phyloP scores from a whole-genome alignment of 2,797 vertebrate species.

The Apogon hyalosoma region DNA sequence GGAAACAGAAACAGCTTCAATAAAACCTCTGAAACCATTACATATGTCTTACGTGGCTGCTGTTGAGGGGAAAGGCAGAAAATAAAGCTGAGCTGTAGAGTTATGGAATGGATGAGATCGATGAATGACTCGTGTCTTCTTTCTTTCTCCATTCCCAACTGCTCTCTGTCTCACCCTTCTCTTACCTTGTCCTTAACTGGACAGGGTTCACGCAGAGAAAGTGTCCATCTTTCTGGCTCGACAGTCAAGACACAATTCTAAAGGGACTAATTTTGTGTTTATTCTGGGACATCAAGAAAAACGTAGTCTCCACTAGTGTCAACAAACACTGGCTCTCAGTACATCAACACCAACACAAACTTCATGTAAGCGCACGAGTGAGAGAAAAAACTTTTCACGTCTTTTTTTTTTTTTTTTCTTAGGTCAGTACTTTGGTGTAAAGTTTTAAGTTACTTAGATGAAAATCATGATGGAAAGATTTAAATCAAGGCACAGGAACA shows the following conservation, averaged over 20 bases:
- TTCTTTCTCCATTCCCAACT: slow-evolving; percentile 18
- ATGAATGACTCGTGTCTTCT: slow-evolving; percentile 22
- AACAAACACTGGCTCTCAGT: too few relatives aligned
- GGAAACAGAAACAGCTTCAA: too few relatives aligned
- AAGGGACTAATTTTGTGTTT: slow-evolving; percentile 21
- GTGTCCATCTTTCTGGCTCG: slow-evolving; percentile 34
- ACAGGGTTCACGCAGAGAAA: neutral
- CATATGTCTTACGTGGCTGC: neutral
- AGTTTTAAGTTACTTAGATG: too few relatives aligned
- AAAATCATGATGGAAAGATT: too few relatives aligned
- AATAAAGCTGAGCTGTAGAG: slow-evolving; percentile 15
- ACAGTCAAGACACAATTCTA: slow-evolving; percentile 17
- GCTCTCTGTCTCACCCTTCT: slow-evolving; percentile 1
- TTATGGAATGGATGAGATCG: slow-evolving; percentile 29
- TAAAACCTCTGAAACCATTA: neutral
- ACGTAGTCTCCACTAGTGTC: too few relatives aligned
- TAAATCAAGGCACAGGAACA: too few relatives aligned
- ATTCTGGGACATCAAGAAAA: neutral
- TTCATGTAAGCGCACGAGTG: too few relatives aligned
- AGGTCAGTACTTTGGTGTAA: too few relatives aligned
- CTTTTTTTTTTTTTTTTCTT: too few relatives aligned
- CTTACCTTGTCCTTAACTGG: slow-evolving; percentile 6
- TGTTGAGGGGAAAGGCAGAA: neutral
- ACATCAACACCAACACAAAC: too few relatives aligned
- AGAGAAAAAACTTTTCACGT: too few relatives aligned